A percentile compares a stretch with the other conserved stretches of the same genome.
Conservation (phyloP, 2,888 invertebrate species). For the Aphidoletes aphidimyza region DNA sequence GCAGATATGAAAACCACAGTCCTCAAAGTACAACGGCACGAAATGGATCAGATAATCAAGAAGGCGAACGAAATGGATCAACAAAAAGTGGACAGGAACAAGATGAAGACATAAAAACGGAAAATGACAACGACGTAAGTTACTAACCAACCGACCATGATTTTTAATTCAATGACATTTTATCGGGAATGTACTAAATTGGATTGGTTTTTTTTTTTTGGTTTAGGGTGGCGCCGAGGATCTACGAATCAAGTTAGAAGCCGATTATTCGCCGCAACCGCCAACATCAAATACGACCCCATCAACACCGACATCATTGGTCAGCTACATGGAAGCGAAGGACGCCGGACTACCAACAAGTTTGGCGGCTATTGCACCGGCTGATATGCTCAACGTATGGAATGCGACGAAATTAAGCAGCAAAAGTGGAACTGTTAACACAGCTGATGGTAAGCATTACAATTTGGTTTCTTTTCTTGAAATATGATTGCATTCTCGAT, state of each 20-base stretch:
- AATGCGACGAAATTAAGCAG: conserved; percentile 73
- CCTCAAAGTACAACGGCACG: conserved; percentile 66
- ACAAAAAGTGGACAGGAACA: conserved; percentile 64
- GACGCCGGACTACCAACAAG: conserved; percentile 63
- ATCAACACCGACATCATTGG: conserved; percentile 69
- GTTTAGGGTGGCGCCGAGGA: conserved; percentile 70
- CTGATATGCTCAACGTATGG: conserved; percentile 72
- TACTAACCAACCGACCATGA: no score
- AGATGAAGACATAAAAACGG: conserved; percentile 61
- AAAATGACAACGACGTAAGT: conserved; percentile 33
- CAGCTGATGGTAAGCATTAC: conserved; percentile 79
- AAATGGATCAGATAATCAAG: conserved; percentile 58
- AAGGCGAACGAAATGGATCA: background rate
- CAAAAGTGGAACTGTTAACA: conserved; percentile 84
- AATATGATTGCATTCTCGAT: conserved; percentile 24
- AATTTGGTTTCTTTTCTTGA: background rate
- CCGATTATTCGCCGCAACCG: conserved; percentile 66
- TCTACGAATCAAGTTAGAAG: conserved; percentile 80
- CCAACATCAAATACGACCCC: conserved; percentile 71
- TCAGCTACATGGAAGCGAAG: conserved; percentile 62
- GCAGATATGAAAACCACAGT: conserved; percentile 67
- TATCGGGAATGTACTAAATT: background rate
- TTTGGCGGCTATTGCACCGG: conserved; percentile 67
- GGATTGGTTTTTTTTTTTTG: conserved; percentile 8
- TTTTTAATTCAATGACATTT: background rate